These are phyloP conservation scores for Acanthurus lineatus DNA, from an alignment of 2,797 vertebrate species.

Conservation along the genomic window DNA sequence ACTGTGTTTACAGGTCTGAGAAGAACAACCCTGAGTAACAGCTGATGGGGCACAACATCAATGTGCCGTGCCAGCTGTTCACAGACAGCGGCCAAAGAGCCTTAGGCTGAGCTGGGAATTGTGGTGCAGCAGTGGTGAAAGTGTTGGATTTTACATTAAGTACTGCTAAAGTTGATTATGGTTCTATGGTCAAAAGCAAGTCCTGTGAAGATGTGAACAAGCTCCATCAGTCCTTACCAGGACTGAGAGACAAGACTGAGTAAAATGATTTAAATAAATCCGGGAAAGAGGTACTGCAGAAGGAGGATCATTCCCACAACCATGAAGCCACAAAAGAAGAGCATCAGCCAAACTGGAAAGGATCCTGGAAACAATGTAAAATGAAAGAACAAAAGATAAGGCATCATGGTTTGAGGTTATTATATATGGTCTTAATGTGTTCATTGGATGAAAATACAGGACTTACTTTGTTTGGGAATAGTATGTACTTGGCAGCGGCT, in stretches of 20 bases:
- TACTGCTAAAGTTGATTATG: not conserved
- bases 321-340: slow-evolving; percentile 89
- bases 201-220: not conserved
- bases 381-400: not conserved
- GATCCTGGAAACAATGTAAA: slow-evolving; percentile 81
- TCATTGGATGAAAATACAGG: not conserved
- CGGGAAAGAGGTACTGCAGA: slow-evolving; percentile 85
- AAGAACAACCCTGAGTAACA: slow-evolving; percentile 46
- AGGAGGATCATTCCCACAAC: slow-evolving; percentile 88
- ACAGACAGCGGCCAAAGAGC: not conserved
- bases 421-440: not conserved
- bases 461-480: slow-evolving; percentile 90
- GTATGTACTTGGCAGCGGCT: slow-evolving; percentile 95
- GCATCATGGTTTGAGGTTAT: not conserved
- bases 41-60: not conserved
- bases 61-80: not conserved
- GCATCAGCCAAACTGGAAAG: slow-evolving; percentile 91
- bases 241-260: not conserved
- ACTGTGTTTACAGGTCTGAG: slow-evolving; percentile 2
- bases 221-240: not conserved
- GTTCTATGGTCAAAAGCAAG: not conserved
- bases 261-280: slow-evolving; percentile 59
- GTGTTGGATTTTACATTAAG: slow-evolving; percentile 3
- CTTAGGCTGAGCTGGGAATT: not conserved
- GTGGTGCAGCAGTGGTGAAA: not conserved